These are phyloP conservation scores for Meloidogyne floridensis DNA, from an alignment of 1,140 invertebrate species.

Conservation along the genomic window DNA sequence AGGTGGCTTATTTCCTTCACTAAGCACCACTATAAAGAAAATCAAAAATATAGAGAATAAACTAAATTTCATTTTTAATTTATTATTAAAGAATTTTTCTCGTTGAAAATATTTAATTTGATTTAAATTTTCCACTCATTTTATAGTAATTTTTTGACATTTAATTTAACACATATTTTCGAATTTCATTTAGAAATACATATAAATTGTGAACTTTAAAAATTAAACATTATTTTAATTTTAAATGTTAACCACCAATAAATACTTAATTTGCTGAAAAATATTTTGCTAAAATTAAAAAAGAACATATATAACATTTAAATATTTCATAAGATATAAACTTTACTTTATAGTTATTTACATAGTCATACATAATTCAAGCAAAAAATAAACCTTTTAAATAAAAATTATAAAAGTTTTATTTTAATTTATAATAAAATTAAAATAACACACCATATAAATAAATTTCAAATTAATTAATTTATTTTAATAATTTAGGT, in stretches of 20 bases:
- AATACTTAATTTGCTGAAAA: background rate
- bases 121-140: background rate
- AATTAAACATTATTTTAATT: slow-evolving; percentile 3
- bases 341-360: no score
- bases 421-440: no score
- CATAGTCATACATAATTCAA: no score
- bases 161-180: background rate
- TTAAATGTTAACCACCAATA: background rate
- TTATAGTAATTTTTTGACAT: slow-evolving; percentile 5
- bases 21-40: background rate
- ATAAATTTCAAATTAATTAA: no score
- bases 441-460: no score
- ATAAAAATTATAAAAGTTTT: no score
- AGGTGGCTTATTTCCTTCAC: background rate
- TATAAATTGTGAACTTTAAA: background rate
- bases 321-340: no score
- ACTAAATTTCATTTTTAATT: slow-evolving; percentile 3
- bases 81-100: background rate
- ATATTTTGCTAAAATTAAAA: background rate
- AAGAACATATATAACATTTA: no score
- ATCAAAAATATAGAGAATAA: background rate
- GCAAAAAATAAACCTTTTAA: no score
- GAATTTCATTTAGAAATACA: no score
- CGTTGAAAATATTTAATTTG: background rate
- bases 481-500: no score